Base-by-base conservation (phyloP, 2,113 vertebrate species). In the Delphinus delphis region DNA sequence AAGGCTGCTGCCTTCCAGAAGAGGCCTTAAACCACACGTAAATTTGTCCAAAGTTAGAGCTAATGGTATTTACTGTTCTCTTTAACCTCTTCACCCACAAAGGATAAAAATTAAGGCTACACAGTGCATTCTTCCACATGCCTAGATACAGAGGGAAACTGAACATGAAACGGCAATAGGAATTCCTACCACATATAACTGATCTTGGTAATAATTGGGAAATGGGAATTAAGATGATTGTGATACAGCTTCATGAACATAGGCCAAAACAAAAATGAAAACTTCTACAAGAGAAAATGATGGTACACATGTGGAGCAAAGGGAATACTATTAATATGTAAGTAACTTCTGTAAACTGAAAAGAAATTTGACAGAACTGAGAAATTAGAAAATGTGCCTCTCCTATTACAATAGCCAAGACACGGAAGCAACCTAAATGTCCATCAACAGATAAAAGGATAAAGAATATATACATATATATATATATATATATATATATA, bases 141-240 rank as follows among this genome's bases (percentile, higher is more conserved):
- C 58, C n/a, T 58, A 26, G 33, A 77, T 15, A 36, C 28, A 33
- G 60, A 74, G 8, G 33, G 41, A 85, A 60, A 60, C 11, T 6
- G 25, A 25, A 11, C 44, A 0, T 4, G 21, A 50, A 3, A 0
- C 1, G 5, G 28, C 2, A 90, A 38, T 1, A 25, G 15, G 38
- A 17, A 63, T 38, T 88, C 71, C 60, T 36, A 55, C 28, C 62
- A n/a, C 38, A 18, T 28, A 36, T 20, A 50, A 50, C 3, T 33
- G 47, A 90, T 3, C 58, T 47, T 21, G 20, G 41, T n/a, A 62
- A 81, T 63, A 55, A 86, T 7, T 62, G 47, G 55, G 28, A 89
- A 85, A 44, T 8, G 18, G 23, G 11, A 81, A 63, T 58, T 21
- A 60, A 55, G 50, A 9, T 33, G 23, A 62, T 33, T 3, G 2